Percentiles rank a stretch among this genome's conserved stretches.
Conservation (phyloP, 2,888 invertebrate genomes). For the Dastarcus helophoroides region DNA sequence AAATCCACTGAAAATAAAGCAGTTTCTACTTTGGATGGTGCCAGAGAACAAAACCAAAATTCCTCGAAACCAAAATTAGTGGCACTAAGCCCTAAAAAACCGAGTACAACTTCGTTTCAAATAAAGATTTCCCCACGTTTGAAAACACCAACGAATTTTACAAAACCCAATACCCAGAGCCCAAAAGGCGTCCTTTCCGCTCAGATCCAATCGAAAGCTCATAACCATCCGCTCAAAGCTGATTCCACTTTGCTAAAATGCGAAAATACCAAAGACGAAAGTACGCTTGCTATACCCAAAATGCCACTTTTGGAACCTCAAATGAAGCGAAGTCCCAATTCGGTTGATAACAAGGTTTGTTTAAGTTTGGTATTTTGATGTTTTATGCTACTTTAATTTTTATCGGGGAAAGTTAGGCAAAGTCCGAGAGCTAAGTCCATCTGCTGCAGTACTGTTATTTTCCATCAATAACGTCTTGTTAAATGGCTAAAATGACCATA, state of each 20-base stretch:
- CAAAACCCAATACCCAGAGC: constrained; percentile 32
- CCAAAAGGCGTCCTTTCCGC: constrained; percentile 31
- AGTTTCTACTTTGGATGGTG: no score
- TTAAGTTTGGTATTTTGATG: constrained; percentile 3
- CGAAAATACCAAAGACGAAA: constrained; percentile 5
- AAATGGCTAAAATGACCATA: no score
- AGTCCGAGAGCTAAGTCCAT: no score
- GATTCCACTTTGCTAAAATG: constrained; percentile 9
- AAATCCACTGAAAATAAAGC: no score
- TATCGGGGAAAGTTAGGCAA: no score
- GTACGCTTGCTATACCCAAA: constrained; percentile 26
- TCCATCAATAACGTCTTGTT: no score
- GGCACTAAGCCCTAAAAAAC: constrained; percentile 16
- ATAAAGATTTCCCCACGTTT: constrained; percentile 26
- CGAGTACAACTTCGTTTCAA: not conserved
- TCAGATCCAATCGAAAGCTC: constrained; percentile 31
- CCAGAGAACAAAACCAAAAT: no score
- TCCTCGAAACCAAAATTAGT: constrained; percentile 17
- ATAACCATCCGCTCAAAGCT: constrained; percentile 19
- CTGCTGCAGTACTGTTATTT: no score
- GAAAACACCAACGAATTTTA: constrained; percentile 48
- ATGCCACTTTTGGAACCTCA: constrained; percentile 32
- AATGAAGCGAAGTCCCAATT: constrained; percentile 23
- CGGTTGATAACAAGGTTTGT: constrained; percentile 16
- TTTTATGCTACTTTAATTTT: no score